Evolutionary conservation across 2,888 invertebrate genomes (phyloP), one percentile per base, ranked within the genome.

Genomic region (Frankliniella fusca): DNA sequence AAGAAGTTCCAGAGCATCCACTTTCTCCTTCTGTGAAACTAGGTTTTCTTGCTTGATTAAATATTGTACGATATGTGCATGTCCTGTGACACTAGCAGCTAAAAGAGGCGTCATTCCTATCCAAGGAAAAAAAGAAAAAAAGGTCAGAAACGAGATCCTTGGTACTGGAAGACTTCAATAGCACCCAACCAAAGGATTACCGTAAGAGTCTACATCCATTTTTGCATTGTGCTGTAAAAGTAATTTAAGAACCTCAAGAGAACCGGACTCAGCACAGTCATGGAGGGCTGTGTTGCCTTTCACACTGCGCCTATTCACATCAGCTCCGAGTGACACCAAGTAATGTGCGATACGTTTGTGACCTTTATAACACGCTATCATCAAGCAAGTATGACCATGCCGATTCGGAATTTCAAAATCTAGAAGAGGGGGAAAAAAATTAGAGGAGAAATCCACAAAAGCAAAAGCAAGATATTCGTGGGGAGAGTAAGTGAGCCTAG

Each of bases 291-390:
- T 98, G 89, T 98, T 98, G 49, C 94, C 94, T 88, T 96, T 96
- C 18, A 95, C 94, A 86, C 95, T 95, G 89, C 96, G 97, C 84
- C 97, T 92, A 89, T 98, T 98, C 2, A 97, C 96, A 87, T 97
- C 94, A 2, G 97, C 98, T 86, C 95, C 95, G 80, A 95, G 89
- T 23, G 93, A 92, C 15, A 98, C 91, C 82, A 98, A 91, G 89
- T 94, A 98, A 87, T 94, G 94, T 82, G 97, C 97, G 87, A 98
- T 97, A 87, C 93, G 92, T 85, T 93, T 93, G 89, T 98, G 97
- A 82, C 97, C 96, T 88, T 97, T 97, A 89, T 97, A 98, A 89
- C 97, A 98, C 80, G 98, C 96, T 84, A 99, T 99, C 98, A 99
- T 99, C 54, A 99, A 91, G 87, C 98, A 98, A 20, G 98, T 98